phyloP scores from a whole-genome alignment of 2,888 invertebrate species.

The Drosophila leonis region DNA sequence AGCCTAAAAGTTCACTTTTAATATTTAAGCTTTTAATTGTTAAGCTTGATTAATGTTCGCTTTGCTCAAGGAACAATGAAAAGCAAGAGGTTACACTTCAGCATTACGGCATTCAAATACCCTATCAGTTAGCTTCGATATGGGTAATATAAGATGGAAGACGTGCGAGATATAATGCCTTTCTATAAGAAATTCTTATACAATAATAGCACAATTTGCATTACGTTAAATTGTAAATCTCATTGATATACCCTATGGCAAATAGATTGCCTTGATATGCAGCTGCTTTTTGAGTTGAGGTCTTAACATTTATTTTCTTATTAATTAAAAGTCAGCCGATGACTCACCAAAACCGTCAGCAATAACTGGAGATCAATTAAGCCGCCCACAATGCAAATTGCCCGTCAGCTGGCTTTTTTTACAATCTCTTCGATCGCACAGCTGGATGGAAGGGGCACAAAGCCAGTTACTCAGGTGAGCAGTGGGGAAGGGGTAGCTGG shows the following conservation, averaged over 20 bases:
- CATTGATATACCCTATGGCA: background rate
- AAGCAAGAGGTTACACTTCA: background rate
- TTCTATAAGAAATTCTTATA: background rate
- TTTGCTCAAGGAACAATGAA: background rate
- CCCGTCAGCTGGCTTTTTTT: constrained; percentile 31
- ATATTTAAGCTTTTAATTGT: constrained; percentile 31
- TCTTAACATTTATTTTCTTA: background rate
- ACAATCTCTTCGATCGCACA: constrained; percentile 57
- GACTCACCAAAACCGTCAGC: constrained; percentile 29
- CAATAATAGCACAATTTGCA: background rate
- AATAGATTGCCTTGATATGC: background rate
- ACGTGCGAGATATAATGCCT: background rate
- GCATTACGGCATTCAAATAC: background rate
- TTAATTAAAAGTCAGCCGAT: constrained; percentile 15
- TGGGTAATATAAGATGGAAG: background rate
- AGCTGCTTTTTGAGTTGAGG: background rate
- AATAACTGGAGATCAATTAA: constrained; percentile 57
- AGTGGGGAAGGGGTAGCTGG: background rate
- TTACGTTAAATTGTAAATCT: background rate
- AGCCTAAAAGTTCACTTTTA: constrained; percentile 41
- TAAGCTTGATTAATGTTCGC: constrained; percentile 42
- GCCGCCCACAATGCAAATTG: constrained; percentile 71
- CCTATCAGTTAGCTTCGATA: background rate
- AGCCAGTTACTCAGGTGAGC: constrained; percentile 6
- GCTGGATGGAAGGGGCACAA: constrained; percentile 44